These are phyloP conservation scores for Bos javanicus DNA, from an alignment of 2,113 vertebrate species.

Conservation along the genomic window DNA sequence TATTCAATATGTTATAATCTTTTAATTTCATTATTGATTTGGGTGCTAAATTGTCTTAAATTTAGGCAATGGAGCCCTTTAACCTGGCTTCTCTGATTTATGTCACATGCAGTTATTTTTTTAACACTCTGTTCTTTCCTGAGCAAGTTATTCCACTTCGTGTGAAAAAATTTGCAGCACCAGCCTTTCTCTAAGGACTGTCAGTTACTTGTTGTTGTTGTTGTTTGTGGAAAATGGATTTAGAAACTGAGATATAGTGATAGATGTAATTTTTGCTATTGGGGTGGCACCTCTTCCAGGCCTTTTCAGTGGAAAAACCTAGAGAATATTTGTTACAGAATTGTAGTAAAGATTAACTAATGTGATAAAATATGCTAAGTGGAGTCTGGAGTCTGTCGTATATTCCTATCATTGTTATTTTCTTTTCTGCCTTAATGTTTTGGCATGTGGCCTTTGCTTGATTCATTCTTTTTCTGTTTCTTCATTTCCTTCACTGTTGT, in stretches of 20 bases:
- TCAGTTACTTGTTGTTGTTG: background rate
- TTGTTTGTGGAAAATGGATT: background rate
- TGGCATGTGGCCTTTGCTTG: background rate
- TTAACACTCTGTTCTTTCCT: background rate
- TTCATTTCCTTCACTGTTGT: background rate
- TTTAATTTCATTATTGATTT: background rate
- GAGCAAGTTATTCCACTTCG: background rate
- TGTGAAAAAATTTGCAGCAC: background rate
- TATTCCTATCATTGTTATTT: background rate
- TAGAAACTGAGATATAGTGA: background rate
- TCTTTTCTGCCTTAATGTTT: background rate
- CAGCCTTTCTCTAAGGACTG: background rate
- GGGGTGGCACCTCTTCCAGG: background rate
- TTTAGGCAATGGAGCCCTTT: background rate
- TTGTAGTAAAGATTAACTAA: background rate
- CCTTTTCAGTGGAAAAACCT: background rate
- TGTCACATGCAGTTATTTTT: background rate
- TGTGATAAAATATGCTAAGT: background rate
- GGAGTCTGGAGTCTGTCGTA: no score
- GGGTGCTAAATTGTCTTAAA: background rate
- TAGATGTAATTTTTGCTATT: background rate
- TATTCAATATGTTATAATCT: background rate
- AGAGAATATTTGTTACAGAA: background rate
- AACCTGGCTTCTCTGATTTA: background rate
- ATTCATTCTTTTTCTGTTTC: background rate